phyloP scores from a whole-genome alignment of 1,140 invertebrate genomes.

The Neodiprion fabricii region DNA sequence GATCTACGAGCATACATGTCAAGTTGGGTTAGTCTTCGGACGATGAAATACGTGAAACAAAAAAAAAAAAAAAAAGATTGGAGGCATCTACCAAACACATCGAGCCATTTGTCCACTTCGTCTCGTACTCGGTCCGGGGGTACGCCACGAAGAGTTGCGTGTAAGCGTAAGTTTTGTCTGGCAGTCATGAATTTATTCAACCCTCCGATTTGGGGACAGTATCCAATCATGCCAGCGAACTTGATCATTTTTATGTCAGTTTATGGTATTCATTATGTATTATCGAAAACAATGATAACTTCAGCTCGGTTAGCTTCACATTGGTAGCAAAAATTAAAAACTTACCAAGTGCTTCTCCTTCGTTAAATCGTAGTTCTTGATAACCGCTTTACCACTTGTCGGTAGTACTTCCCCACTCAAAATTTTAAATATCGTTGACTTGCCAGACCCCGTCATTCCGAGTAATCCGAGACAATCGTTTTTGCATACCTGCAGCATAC shows the following conservation, averaged over 20 bases:
- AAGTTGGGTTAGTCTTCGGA: conserved; percentile 30
- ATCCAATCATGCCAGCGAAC: conserved; percentile 66
- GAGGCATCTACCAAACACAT: conserved; percentile 61
- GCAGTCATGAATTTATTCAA: conserved; percentile 82
- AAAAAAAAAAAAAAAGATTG: conserved; percentile 1
- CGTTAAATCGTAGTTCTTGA: conserved; percentile 25
- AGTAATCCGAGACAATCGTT: conserved; percentile 89
- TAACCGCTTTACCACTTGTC: conserved; percentile 60
- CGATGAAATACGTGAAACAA: conserved; percentile 29
- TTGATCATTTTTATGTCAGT: conserved; percentile 19
- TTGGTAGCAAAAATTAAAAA: neutral
- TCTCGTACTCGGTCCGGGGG: conserved; percentile 59
- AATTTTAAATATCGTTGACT: conserved; percentile 87
- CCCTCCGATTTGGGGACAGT: conserved; percentile 87
- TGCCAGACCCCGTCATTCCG: conserved; percentile 81
- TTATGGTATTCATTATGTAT: neutral
- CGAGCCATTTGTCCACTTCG: conserved; percentile 63
- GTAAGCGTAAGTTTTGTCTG: conserved; percentile 77
- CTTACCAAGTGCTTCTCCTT: conserved; percentile 25
- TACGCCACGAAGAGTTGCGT: conserved; percentile 78
- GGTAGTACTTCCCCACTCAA: conserved; percentile 76
- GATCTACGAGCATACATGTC: conserved; percentile 26
- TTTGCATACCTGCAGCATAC: conserved; percentile 53
- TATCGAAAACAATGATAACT: too few relatives aligned
- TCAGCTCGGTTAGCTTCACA: too few relatives aligned